These are phyloP conservation scores for Apistogramma diplotaenia DNA, from an alignment of 2,113 vertebrate genomes.

Conservation along the genomic window DNA sequence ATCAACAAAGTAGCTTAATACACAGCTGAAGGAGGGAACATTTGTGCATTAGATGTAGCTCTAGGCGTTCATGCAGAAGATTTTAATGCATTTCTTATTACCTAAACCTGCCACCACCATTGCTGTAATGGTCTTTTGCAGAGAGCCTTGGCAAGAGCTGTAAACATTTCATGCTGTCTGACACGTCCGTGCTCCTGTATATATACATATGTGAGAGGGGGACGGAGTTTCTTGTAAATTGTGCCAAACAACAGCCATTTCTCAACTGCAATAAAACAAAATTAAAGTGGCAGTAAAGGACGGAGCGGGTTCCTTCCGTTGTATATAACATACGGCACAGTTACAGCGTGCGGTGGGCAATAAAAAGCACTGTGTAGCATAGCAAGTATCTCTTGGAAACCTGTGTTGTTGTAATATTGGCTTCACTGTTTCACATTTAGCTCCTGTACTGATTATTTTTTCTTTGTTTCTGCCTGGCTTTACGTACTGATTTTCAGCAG, in stretches of 20 bases:
- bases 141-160: conserved; percentile 18
- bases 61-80: conserved; percentile 7
- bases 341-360: conserved; percentile 36
- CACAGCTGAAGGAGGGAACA: conserved; percentile 21
- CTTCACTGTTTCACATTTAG: neutral
- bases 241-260: conserved; percentile 27
- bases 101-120: conserved; percentile 8
- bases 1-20: conserved; percentile 18
- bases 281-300: conserved; percentile 39
- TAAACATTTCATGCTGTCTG: neutral
- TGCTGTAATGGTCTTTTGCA: conserved; percentile 22
- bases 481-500: neutral
- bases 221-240: conserved; percentile 7
- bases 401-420: conserved; percentile 27
- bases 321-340: conserved; percentile 47
- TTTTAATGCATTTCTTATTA: conserved; percentile 46
- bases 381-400: conserved; percentile 33
- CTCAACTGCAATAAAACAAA: conserved; percentile 55
- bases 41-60: conserved; percentile 33
- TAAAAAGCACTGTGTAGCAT: conserved; percentile 54
- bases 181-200: neutral
- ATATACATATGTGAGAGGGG: neutral
- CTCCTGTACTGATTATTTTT: neutral
- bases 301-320: conserved; percentile 10
- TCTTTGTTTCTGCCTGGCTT: neutral